Evolutionary conservation across 2,113 vertebrate species (phyloP), one percentile per base, ranked within the genome.

Genomic region (Protomyctophum bolini): DNA sequence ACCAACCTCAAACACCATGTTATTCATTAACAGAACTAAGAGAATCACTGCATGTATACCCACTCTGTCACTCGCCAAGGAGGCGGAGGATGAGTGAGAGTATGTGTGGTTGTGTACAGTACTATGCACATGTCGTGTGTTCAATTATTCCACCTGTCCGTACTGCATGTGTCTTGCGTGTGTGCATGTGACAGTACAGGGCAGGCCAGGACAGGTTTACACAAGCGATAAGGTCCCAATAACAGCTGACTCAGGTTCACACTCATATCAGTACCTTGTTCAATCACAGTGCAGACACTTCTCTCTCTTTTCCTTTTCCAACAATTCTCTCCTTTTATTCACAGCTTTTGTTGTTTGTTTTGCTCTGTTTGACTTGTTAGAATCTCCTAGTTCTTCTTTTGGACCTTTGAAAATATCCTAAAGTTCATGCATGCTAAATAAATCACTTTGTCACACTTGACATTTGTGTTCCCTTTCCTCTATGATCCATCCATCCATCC

Each of bases 11-110:
- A 89, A 86, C 68, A 68, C 68, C 68, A 14, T 49, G 83, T 90
- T 91, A 92, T 81, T 90, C 73, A 92, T 93, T 91, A 85, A 92
- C 88, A 14, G 65, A 55, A 14, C 64, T 81, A 84, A 75, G 56
- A 83, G 80, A 75, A 88, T 87, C 87, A 85, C 21, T 21, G 69
- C 49, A 45, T 68, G 76, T 70, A 73, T 55, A 3, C n/a, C 12
- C 21, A 8, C 72, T 61, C 76, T 85, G 77, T 88, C 75, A 81
- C 87, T 76, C 80, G 70, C 73, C 6, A 57, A 47, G 12, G 41
- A 11, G 8, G 21, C 11, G 21, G 48, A 8, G 3, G 3, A 11
- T 15, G 60, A 10, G 61, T 12, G 54, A 58, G 45, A 48, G 54
- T 46, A 41, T 50, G 67, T 48, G 33, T 47, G 11, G 29, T 2